Percentiles rank a stretch among this genome's conserved stretches.
phyloP scores from a whole-genome alignment of 1,140 invertebrate species.

The Halyomorpha halys region DNA sequence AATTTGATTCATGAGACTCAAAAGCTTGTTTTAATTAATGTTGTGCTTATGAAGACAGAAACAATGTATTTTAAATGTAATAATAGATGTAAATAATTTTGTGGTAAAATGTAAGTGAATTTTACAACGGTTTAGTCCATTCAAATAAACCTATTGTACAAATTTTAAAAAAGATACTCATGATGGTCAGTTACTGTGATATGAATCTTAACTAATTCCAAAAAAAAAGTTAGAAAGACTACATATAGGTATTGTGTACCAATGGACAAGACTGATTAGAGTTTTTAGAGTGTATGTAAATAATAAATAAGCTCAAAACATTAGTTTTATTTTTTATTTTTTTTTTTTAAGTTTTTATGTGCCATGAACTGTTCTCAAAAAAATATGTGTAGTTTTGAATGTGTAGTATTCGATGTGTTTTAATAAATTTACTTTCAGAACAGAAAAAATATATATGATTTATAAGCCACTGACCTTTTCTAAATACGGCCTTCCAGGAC shows the following conservation, averaged over 20 bases:
- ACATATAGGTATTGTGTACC: conserved; percentile 3
- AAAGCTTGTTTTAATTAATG: not conserved
- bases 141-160: conserved; percentile 8
- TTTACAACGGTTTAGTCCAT: not conserved
- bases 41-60: not conserved
- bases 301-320: conserved; percentile 6
- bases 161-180: conserved; percentile 11
- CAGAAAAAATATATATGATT: too few relatives aligned
- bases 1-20: not conserved
- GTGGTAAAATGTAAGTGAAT: not conserved
- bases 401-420: too few relatives aligned
- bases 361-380: conserved; percentile 9
- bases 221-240: conserved; percentile 1
- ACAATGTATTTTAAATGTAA: conserved; percentile 4
- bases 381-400: not conserved
- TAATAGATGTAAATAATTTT: not conserved
- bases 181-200: conserved; percentile 10
- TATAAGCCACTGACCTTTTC: too few relatives aligned
- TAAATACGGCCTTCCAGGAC: too few relatives aligned
- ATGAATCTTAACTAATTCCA: conserved; percentile 1
- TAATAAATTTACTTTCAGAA: too few relatives aligned
- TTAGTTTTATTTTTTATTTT: not conserved
- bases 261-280: conserved; percentile 17
- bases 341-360: conserved; percentile 1
- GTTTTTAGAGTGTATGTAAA: conserved; percentile 7